phyloP scores from a whole-genome alignment of 1,140 invertebrate species.

The Drosophila prosaltans region DNA sequence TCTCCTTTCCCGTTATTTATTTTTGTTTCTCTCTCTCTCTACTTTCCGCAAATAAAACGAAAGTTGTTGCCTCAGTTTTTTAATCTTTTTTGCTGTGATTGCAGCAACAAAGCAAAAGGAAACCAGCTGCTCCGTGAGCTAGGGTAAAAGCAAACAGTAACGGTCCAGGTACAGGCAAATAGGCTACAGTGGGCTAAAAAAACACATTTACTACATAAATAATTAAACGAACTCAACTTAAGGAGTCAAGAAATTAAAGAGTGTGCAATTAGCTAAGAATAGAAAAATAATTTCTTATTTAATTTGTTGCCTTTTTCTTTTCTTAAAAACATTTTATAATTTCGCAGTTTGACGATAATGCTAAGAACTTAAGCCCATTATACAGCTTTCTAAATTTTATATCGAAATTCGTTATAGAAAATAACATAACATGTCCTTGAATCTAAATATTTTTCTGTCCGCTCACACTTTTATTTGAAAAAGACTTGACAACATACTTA shows the following conservation, averaged over 20 bases:
- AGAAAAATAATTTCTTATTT: no score
- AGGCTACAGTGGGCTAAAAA: slow-evolving; percentile 33
- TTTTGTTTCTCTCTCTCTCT: slow-evolving; percentile 8
- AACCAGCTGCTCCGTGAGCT: slow-evolving; percentile 33
- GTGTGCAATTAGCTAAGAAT: no score
- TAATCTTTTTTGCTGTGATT: slow-evolving; percentile 51
- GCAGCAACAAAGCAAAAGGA: slow-evolving; percentile 25
- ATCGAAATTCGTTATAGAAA: no score
- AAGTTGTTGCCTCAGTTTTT: slow-evolving; percentile 69
- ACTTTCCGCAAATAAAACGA: slow-evolving; percentile 51
- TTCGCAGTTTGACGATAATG: no score
- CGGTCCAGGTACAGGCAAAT: slow-evolving; percentile 21
- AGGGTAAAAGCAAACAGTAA: slow-evolving; percentile 41
- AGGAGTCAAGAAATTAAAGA: neutral
- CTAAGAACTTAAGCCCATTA: no score
- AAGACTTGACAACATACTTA: no score
- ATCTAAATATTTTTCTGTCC: no score
- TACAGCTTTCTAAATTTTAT: no score
- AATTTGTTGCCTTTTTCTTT: no score
- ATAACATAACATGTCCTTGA: no score
- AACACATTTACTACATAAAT: neutral
- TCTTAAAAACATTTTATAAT: no score
- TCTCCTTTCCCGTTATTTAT: slow-evolving; percentile 8
- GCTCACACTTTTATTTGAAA: no score
- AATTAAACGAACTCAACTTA: neutral